Percentiles rank a stretch among this genome's conserved stretches.
These are phyloP conservation scores for Holacanthella duospinosa DNA, from an alignment of 2,888 invertebrate genomes.

Conservation along the genomic window DNA sequence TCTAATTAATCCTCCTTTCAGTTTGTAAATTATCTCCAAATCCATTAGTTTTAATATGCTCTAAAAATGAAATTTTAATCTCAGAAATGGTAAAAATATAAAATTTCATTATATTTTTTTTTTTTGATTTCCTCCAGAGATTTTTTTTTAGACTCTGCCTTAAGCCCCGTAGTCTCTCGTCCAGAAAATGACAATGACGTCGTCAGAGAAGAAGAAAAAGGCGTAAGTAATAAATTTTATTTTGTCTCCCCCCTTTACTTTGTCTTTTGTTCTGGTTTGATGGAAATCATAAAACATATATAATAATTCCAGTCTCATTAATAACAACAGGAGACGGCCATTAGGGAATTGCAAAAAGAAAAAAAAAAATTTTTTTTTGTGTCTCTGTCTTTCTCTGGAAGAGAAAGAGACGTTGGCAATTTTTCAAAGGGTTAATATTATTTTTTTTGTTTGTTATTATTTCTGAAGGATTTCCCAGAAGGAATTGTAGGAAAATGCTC, in stretches of 20 bases:
- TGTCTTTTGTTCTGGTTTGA: slow-evolving; percentile 2
- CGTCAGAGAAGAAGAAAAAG: not conserved
- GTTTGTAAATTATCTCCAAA: no score
- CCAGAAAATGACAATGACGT: slow-evolving; percentile 5
- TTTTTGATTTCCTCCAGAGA: not conserved
- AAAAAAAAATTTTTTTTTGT: not conserved
- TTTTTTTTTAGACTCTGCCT: not conserved
- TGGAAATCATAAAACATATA: not conserved
- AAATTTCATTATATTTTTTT: no score
- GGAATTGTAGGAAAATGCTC: not conserved
- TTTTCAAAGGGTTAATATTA: no score
- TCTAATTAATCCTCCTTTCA: not conserved
- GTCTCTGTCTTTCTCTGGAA: not conserved
- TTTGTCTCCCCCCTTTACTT: not conserved
- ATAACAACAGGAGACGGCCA: not conserved
- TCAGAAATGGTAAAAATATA: no score
- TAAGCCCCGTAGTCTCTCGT: not conserved
- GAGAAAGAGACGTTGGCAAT: not conserved
- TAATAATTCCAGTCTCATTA: not conserved
- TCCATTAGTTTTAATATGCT: no score
- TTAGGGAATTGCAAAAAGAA: not conserved
- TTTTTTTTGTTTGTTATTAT: not conserved
- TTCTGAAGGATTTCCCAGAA: not conserved
- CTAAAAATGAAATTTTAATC: no score
- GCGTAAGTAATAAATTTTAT: not conserved